These are phyloP conservation scores for Sceliomorpha sp. DNA, from an alignment of 2,888 invertebrate species.

Conservation along the genomic window DNA sequence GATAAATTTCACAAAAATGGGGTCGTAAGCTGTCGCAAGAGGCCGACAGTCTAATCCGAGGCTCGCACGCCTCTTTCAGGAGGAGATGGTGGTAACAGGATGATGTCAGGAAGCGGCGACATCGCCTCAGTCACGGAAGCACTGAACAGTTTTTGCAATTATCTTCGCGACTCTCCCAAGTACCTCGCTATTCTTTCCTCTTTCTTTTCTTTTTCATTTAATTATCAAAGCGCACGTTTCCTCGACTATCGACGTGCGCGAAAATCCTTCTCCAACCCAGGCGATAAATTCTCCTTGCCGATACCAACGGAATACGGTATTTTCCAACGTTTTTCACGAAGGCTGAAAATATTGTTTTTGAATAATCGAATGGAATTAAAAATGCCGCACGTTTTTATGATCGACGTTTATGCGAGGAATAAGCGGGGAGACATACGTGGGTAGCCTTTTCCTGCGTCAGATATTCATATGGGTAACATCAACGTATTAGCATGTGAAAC, in stretches of 20 bases:
- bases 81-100: constrained; percentile 63
- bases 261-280: not conserved
- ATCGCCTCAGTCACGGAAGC: constrained; percentile 21
- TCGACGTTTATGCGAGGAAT: not conserved
- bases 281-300: constrained; percentile 7
- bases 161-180: constrained; percentile 26
- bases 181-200: constrained; percentile 9
- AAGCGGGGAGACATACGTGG: not conserved
- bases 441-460: constrained; percentile 23
- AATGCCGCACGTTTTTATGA: too few species aligned
- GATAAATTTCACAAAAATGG: constrained; percentile 80
- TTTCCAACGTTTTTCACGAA: too few species aligned
- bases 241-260: constrained; percentile 8
- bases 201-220: constrained; percentile 25
- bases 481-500: constrained; percentile 48
- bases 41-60: constrained; percentile 79
- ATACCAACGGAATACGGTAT: too few species aligned
- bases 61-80: constrained; percentile 59
- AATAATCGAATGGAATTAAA: too few species aligned
- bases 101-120: constrained; percentile 56
- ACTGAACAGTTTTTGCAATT: constrained; percentile 43
- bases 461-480: constrained; percentile 21
- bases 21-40: constrained; percentile 79
- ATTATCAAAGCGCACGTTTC: constrained; percentile 32
- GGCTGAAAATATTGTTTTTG: too few species aligned